phyloP scores from a whole-genome alignment of 2,113 vertebrate genomes.

The Entomyzon cyanotis region DNA sequence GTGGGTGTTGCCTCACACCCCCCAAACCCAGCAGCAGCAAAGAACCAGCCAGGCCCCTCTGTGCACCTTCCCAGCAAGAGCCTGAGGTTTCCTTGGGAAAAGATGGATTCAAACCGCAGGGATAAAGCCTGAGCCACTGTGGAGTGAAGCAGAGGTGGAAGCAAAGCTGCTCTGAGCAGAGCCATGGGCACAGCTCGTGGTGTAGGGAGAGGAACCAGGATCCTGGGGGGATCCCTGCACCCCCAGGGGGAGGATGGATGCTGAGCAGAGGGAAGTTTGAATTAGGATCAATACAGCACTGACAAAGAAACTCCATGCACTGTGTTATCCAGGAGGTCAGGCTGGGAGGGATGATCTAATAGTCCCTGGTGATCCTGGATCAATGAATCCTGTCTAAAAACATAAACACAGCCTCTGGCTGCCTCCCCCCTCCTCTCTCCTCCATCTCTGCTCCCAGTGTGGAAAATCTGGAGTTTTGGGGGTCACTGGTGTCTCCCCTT shows the following conservation, averaged over 20 bases:
- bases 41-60: background rate
- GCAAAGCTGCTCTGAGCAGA: background rate
- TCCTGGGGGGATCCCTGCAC: background rate
- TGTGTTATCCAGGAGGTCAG: slow-evolving; percentile 39
- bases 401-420: slow-evolving; percentile 13
- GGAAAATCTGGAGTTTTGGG: background rate
- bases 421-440: background rate
- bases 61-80: background rate
- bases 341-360: slow-evolving; percentile 46
- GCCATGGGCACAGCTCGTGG: background rate
- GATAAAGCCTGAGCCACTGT: background rate
- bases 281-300: slow-evolving; percentile 34
- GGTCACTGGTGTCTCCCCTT: background rate
- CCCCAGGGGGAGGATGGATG: background rate
- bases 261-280: slow-evolving; percentile 1
- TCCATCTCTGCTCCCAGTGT: background rate
- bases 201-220: background rate
- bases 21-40: background rate
- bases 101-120: background rate
- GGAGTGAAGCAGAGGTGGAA: background rate
- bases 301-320: slow-evolving; percentile 37
- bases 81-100: background rate
- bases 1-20: background rate
- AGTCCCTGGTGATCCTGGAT: slow-evolving; percentile 44
- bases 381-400: slow-evolving; percentile 62